Evolutionary conservation across 2,888 invertebrate species (phyloP), one percentile per base, ranked within the genome.

Genomic region (Reticulitermes lucifugus): DNA sequence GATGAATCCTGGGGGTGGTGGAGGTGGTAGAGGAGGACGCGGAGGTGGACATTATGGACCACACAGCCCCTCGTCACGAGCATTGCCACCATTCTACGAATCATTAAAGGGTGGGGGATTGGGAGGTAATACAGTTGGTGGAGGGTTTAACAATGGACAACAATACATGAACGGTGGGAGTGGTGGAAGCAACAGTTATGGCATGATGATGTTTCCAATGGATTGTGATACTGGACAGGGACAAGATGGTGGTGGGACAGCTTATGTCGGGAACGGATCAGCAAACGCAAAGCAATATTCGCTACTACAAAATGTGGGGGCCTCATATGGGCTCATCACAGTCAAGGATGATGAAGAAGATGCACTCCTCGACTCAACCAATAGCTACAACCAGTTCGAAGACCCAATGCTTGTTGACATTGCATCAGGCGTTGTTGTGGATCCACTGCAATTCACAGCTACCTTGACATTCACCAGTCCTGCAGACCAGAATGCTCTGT

Each of bases 11-110:
- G 95, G 95, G 4, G 96, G 96, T 55, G 96, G 96, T 9, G 88
- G 88, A 43, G 89, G 89, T 18, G 88, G 89, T 43, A 88, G 89
- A 89, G 96, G 97, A 0, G 93, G 97, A 81, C 95, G 96, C 86
- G 85, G 88, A 80, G 88, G 88, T 71, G 88, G 89, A 46, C 96
- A 96, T 90, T 97, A 97, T 89, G 96, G 96, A 4, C 97, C 97
- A 12, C 96, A 96, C 88, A 97, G 96, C 88, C 97, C 97, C 83
- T 97, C 97, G 2, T 96, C 96, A 0, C 96, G 96, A 22, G 96
- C 96, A 83, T 91, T 97, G 86, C 97, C 97, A n/a, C 97, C 97
- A 0, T 97, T 97, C 89, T 97, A 97, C 90, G 97, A 97, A 91
- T 96, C 96, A 18, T 92, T 97, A 0, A 97, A 97, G 90, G 94